A percentile compares a stretch with the other conserved stretches of the same genome.
phyloP scores from a whole-genome alignment of 2,888 invertebrate genomes.

The Watsonalla cultraria region DNA sequence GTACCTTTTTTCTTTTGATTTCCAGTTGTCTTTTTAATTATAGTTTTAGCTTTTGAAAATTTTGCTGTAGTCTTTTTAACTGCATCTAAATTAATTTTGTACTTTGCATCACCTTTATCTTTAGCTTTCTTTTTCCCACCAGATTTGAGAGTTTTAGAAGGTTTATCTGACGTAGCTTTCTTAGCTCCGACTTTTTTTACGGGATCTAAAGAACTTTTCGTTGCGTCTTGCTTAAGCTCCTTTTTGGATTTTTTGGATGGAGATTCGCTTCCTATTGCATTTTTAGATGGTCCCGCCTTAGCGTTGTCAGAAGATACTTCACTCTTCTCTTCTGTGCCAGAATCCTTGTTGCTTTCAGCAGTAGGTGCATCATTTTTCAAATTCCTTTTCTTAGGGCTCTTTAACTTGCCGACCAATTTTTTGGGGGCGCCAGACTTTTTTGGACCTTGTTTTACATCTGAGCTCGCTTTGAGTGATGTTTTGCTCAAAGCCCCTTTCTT shows the following conservation, averaged over 20 bases:
- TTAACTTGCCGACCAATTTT: constrained; percentile 53
- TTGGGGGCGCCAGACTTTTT: constrained; percentile 54
- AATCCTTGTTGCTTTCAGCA: constrained; percentile 41
- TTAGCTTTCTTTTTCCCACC: constrained; percentile 30
- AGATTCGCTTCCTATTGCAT: constrained; percentile 41
- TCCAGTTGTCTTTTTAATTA: constrained; percentile 42
- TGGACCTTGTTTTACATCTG: constrained; percentile 44
- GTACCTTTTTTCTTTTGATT: constrained; percentile 45
- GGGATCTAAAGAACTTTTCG: constrained; percentile 37
- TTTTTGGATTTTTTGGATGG: constrained; percentile 56
- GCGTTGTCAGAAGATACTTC: constrained; percentile 34
- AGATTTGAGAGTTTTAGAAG: constrained; percentile 34
- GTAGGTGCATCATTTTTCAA: constrained; percentile 41
- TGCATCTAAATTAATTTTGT: constrained; percentile 62
- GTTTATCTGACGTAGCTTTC: constrained; percentile 38
- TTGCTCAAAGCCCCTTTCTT: constrained; percentile 66
- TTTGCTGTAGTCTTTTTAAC: constrained; percentile 44
- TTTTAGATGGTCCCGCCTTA: constrained; percentile 47
- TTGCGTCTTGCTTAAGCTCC: constrained; percentile 54
- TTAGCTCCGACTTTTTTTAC: constrained; percentile 41
- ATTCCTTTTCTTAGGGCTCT: constrained; percentile 47
- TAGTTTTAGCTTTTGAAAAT: constrained; percentile 48
- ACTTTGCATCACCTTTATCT: constrained; percentile 52
- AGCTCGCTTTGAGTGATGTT: constrained; percentile 50
- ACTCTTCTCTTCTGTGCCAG: constrained; percentile 36